Base-by-base conservation (phyloP, 64 coral and sea anemone species). In the Dendrophyllia cribrosa region DNA sequence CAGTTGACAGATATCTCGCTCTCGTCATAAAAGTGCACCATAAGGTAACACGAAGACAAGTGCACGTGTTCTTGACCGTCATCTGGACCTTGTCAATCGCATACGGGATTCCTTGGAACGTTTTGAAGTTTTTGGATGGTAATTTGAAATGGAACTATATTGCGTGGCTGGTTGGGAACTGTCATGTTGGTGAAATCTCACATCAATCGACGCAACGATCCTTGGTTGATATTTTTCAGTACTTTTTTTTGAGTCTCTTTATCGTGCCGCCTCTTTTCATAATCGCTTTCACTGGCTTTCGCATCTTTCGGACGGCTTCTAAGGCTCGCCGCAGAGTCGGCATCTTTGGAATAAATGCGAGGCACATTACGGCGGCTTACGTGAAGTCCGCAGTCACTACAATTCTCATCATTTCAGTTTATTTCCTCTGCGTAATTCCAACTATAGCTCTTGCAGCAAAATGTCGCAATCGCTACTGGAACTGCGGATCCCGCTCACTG, bases 1-100 rank as follows among this genome's bases (percentile, higher is more conserved):
- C 87, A 53, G 87, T 95, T 1, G 87, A 95, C 25, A 87, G 93
- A 7, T 95, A 95, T 69, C 49, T 95, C 67, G 88, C 93, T 3
- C 79, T 95, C 1, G 93, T 95, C 0, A 95, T 90, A 16, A 88
- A 83, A 25, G 82, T 71, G 5, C 93, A 90, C 67, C 88, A 95
- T 25, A 81, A 74, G 0, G 72, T 95, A 48, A 95, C 93, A 0
- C 43, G 74, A 1, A 77, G 7, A 43, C 78, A 65, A 22, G 87
- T 83, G 21, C 77, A 90, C 55, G 45, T 90, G 74, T 73, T 82
- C 4, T 74, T 95, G 24, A 20, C n/a, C 3, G 46, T 82, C 34
- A 71, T 95, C 17, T 95, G 93, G 93, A 63, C 65, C 68, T n/a
- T 68, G 14, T 90, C 93, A 17, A 52, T 90, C 15, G 72, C 85